These are phyloP conservation scores for Cosmopolites sordidus DNA, from an alignment of 2,888 invertebrate species.

Conservation along the genomic window DNA sequence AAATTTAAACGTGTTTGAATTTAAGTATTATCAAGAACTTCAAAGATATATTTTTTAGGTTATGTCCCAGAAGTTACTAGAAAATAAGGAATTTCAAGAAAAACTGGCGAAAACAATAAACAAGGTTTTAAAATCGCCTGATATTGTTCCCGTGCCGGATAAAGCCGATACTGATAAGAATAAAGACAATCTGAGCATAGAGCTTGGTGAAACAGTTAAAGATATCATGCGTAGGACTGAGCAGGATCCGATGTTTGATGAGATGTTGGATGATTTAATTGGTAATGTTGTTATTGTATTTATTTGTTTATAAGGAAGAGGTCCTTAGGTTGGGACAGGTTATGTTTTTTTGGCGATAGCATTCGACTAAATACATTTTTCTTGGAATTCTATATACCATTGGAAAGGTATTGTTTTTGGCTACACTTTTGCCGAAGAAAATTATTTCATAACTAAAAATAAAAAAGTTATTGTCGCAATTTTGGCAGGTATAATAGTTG, in stretches of 20 bases:
- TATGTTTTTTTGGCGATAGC: no score
- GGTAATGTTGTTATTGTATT: conserved; percentile 7
- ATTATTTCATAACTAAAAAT: no score
- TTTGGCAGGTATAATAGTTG: no score
- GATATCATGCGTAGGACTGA: conserved; percentile 14
- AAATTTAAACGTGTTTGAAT: no score
- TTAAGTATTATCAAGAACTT: no score
- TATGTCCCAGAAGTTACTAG: conserved; percentile 49
- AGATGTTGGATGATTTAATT: conserved; percentile 20
- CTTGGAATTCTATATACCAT: no score
- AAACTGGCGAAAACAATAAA: conserved; percentile 55
- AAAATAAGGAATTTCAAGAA: conserved; percentile 52
- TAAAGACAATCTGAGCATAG: conserved; percentile 6
- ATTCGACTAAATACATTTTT: no score
- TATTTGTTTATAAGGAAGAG: neutral
- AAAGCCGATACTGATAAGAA: conserved; percentile 5
- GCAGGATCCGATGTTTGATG: conserved; percentile 20
- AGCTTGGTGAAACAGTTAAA: conserved; percentile 18
- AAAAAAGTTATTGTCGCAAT: no score
- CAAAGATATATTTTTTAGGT: conserved; percentile 33
- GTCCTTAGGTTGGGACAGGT: no score
- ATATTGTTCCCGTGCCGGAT: neutral
- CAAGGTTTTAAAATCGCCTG: conserved; percentile 28
- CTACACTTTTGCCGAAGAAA: no score
- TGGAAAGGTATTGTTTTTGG: no score